A percentile compares a stretch with the other conserved stretches of the same genome.
phyloP scores from a whole-genome alignment of 2,113 vertebrate species.

The Salminus brasiliensis region DNA sequence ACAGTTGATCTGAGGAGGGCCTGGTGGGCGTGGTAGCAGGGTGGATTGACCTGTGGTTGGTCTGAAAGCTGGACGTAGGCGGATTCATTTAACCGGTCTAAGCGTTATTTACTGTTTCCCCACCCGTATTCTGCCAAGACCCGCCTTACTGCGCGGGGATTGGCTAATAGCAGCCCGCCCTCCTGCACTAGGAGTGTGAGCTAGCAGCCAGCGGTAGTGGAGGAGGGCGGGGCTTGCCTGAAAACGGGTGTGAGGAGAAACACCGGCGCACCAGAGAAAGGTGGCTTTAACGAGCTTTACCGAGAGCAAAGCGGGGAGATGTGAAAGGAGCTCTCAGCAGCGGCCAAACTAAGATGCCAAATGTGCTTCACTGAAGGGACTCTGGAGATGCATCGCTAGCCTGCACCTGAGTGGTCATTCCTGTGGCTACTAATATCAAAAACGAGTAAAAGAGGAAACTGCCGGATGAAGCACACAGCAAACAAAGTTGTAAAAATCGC shows the following conservation, averaged over 20 bases:
- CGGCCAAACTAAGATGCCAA: background rate
- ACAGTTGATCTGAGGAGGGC: no score
- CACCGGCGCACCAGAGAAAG: background rate
- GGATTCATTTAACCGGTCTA: conserved; percentile 21
- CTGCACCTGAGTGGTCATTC: background rate
- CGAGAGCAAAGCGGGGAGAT: background rate
- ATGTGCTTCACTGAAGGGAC: background rate
- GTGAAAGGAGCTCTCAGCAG: background rate
- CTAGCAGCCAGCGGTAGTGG: background rate
- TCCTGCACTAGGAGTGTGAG: background rate
- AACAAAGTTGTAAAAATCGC: background rate
- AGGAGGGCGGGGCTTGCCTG: background rate
- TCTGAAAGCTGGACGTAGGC: conserved; percentile 48
- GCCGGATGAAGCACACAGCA: background rate
- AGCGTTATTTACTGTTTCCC: background rate
- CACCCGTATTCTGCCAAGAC: conserved; percentile 10
- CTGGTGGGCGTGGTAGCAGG: background rate
- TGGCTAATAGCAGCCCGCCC: background rate
- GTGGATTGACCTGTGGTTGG: conserved; percentile 61
- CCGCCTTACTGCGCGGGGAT: background rate
- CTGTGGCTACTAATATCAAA: no score
- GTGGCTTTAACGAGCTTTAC: background rate
- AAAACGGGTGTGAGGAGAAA: background rate
- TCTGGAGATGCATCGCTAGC: background rate
- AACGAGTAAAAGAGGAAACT: background rate